Evolutionary conservation across 1,140 invertebrate species (phyloP).

Genomic region (Cotesia glomerata): DNA sequence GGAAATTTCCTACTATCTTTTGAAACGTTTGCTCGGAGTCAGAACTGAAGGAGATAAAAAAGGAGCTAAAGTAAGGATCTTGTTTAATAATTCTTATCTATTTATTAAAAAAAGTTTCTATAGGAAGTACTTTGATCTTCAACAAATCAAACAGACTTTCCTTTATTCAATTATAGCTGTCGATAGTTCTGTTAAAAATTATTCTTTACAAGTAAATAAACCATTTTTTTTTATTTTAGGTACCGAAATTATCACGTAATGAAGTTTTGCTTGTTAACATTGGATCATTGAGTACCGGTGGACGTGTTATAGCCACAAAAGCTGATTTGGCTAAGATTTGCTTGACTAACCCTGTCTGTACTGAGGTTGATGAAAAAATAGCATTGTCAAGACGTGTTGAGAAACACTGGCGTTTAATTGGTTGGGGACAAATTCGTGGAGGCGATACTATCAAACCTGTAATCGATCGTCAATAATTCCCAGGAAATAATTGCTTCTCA

Average conservation of each 20-base stretch:
- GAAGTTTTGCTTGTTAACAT: conserved; percentile 96
- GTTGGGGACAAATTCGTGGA: conserved; percentile 95
- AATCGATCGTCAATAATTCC: conserved; percentile 49
- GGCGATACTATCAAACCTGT: conserved; percentile 86
- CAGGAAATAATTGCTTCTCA: too few relatives aligned
- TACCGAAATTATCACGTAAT: conserved; percentile 62
- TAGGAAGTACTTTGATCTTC: not conserved
- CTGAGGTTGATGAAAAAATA: conserved; percentile 98
- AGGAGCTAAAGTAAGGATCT: conserved; percentile 83
- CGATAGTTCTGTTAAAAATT: not conserved
- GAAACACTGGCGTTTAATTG: conserved; percentile 99
- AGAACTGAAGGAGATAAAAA: conserved; percentile 99
- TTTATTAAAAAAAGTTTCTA: conserved; percentile 13
- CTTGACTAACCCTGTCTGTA: conserved; percentile 97
- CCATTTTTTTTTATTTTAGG: conserved; percentile 58
- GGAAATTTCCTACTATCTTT: conserved; percentile 97
- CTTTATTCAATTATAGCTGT: conserved; percentile 10
- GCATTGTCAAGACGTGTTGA: conserved; percentile 97
- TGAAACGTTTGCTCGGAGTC: conserved; percentile 94
- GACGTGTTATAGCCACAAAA: conserved; percentile 93
- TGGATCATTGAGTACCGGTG: conserved; percentile 97
- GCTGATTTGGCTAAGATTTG: conserved; percentile 98
- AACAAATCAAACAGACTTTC: not conserved
- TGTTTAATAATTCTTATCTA: not conserved
- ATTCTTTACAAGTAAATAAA: too few relatives aligned